A percentile compares a stretch with the other conserved stretches of the same genome.
Conservation (phyloP, 35 echinoderm and acorn worm genomes). For the Heliocidaris tuberculata region DNA sequence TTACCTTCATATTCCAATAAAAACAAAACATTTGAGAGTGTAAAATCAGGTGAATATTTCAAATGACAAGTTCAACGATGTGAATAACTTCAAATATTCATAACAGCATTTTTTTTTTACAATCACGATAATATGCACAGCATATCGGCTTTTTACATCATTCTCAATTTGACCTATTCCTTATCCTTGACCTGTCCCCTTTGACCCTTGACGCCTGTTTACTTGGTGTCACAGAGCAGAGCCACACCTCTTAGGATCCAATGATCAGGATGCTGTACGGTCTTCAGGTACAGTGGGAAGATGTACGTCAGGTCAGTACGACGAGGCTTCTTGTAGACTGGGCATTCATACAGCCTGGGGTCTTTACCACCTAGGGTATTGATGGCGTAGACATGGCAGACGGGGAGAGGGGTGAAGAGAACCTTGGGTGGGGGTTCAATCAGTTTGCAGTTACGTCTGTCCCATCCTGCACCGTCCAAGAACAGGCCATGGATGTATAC, state of each 20-base stretch:
- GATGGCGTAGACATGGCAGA: conserved; percentile 95
- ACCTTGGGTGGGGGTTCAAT: conserved; percentile 93
- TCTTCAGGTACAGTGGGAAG: conserved; percentile 93
- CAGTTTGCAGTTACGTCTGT: conserved; percentile 95
- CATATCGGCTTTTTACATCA: neutral
- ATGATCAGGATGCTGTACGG: conserved; percentile 95
- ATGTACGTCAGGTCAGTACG: conserved; percentile 97
- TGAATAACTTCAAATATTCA: neutral
- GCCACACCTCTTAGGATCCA: conserved; percentile 98
- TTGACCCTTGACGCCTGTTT: conserved; percentile 2
- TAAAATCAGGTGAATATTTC: neutral
- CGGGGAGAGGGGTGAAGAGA: conserved; percentile 91
- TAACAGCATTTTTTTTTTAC: neutral
- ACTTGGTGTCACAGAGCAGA: conserved; percentile 94
- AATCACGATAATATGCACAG: neutral
- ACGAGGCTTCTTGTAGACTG: conserved; percentile 92
- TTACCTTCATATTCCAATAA: no score
- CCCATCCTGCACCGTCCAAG: conserved; percentile 98
- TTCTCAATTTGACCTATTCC: neutral
- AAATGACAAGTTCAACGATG: neutral
- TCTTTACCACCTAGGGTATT: conserved; percentile 81
- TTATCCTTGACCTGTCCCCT: neutral
- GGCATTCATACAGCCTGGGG: conserved; percentile 93
- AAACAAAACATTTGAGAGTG: no score
- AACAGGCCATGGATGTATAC: conserved; percentile 95